Base-by-base conservation (phyloP, 1,140 invertebrate species). In the Lepidurus arcticus region DNA sequence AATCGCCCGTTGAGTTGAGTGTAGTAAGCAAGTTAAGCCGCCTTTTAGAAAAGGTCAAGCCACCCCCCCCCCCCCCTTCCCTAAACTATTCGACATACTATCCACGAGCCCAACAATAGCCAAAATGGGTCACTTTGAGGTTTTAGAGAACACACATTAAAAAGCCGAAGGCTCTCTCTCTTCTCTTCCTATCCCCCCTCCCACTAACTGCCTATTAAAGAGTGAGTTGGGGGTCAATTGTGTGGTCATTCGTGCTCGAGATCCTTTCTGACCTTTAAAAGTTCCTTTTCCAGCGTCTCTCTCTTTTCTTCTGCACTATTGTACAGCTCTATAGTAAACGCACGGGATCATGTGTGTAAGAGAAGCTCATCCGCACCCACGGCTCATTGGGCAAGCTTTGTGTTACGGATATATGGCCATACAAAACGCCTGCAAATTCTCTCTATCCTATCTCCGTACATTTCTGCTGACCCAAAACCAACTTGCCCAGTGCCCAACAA, bases 161-260 rank as follows among this genome's bases (percentile, higher is more conserved):
- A 65, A 65, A n/a, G 16, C 53, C 34, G 34, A 21, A 65, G 53
- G 21, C 53, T 65, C 0, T n/a, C 53, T 65, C 16, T 65, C 53
- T 13, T 65, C 53, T 34, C 34, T 34, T 34, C 4, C 34, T 21
- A 21, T n/a, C 13, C 53, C 16, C 53, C 53, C 53, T 65, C 34
- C 34, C 34, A 3, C 34, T 13, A 65, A 21, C 21, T 65, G 53
- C 21, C 16, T 65, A 13, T 65, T 65, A 7, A 16, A 65, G 45
- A 47, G 45, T 47, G 45, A 65, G 53, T 65, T 65, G 53, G 53
- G 16, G 53, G 53, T 65, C 53, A 65, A 65, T 65, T 65, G 53
- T 65, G 53, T 65, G 53, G 53, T 65, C 53, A 65, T 65, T 65
- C 53, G 53, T 65, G 53, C 53, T 16, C 16, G 53, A 65, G 53